These are phyloP conservation scores for Microplitis mediator DNA, from an alignment of 1,140 invertebrate species.

Conservation along the genomic window DNA sequence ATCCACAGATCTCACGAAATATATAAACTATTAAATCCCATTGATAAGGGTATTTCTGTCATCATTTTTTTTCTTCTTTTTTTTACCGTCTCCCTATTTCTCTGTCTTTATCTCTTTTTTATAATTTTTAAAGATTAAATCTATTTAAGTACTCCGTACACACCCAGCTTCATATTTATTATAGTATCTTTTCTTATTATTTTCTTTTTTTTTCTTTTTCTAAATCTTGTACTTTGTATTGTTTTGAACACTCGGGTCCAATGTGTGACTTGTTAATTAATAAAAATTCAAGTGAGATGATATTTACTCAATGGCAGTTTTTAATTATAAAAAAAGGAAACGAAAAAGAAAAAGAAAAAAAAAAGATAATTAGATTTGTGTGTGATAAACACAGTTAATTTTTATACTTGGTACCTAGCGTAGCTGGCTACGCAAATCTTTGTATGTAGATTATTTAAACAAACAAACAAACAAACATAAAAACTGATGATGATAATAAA, in stretches of 20 bases:
- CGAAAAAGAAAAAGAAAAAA: background rate
- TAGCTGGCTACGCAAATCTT: constrained; percentile 40
- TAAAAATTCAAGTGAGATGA: too few species aligned
- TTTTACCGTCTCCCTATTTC: background rate
- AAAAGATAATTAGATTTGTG: background rate
- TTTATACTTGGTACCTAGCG: constrained; percentile 33
- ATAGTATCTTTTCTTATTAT: too few species aligned
- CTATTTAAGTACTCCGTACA: background rate
- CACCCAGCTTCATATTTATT: too few species aligned
- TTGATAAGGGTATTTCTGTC: background rate
- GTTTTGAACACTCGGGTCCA: too few species aligned
- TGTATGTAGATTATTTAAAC: constrained; percentile 21
- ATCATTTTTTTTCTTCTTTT: constrained; percentile 4
- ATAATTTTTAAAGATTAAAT: background rate
- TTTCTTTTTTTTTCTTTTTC: too few species aligned
- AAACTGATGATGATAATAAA: background rate
- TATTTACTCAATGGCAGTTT: too few species aligned
- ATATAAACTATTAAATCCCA: constrained; percentile 11
- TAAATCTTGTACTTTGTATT: too few species aligned
- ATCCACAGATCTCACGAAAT: constrained; percentile 28
- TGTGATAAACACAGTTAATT: background rate
- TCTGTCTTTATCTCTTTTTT: background rate
- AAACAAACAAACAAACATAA: constrained; percentile 1
- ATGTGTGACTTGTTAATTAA: too few species aligned
- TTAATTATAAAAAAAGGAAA: background rate